phyloP scores from a whole-genome alignment of 2,797 vertebrate genomes.

The Megaceryle alcyon region DNA sequence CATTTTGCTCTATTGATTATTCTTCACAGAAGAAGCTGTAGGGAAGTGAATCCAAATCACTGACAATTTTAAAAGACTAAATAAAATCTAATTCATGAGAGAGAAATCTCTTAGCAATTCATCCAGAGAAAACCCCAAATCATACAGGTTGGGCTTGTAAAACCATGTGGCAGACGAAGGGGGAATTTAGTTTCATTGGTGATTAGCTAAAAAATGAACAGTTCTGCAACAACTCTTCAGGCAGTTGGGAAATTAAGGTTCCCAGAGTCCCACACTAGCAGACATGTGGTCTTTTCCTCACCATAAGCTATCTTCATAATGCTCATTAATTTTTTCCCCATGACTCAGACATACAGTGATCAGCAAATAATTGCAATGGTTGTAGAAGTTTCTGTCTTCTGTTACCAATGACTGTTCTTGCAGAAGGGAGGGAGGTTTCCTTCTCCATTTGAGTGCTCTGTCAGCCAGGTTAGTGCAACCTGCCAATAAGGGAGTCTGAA shows the following conservation, averaged over 20 bases:
- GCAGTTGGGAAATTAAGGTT: not conserved
- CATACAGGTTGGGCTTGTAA: not conserved
- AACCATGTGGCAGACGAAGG: not conserved
- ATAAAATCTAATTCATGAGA: not conserved
- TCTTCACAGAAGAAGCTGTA: not conserved
- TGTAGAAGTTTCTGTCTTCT: not conserved
- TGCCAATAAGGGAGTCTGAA: not conserved
- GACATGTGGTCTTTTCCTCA: not conserved
- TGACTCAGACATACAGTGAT: not conserved
- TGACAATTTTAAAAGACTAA: not conserved
- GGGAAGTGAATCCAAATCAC: constrained; percentile 17
- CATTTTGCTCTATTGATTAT: constrained; percentile 17
- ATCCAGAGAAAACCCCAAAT: not conserved
- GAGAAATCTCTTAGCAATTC: not conserved
- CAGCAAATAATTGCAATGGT: not conserved
- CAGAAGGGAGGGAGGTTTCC: not conserved
- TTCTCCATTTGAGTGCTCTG: not conserved
- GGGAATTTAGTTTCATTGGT: not conserved
- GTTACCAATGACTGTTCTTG: not conserved
- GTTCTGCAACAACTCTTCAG: not conserved
- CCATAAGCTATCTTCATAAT: not conserved
- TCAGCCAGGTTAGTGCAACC: not conserved
- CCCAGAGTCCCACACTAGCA: not conserved
- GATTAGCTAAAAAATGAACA: not conserved
- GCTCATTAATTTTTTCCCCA: not conserved